Base-by-base conservation (phyloP, 53 echinoderm and acorn worm species). In the Paelopatides confundens region DNA sequence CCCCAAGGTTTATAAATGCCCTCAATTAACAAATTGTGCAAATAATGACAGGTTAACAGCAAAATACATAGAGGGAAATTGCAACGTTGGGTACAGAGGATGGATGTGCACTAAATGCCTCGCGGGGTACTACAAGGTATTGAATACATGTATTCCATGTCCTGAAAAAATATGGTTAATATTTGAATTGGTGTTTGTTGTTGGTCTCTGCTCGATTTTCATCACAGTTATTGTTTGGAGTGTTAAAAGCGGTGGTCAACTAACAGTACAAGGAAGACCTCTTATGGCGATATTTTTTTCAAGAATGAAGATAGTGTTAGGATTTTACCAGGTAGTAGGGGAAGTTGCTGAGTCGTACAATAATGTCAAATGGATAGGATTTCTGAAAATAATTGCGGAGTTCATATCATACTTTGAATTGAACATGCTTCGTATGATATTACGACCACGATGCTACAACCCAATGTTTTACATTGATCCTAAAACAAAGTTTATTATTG, bases 251-350 rank as follows among this genome's bases (percentile, higher is more conserved):
- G n/a, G n/a, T n/a, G n/a, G 34, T 79, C 4, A 32, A 51, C 13
- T 51, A 43, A 43, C 79, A 54, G 40, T 3, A 3, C 30, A 71
- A 14, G 40, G n/a, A 74, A 15, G 69, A 36, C 12, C 69, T 6
- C 8, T 68, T 68, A 12, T 68, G 2, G 69, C 27, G 14, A 36
- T 30, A 17, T 15, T 68, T 17, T 29, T 68, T 30, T 68, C 69
- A 15, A 33, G 69, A 29, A 18, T 29, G 7, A 68, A 68, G 36
- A 68, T 68, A 8, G 14, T 68, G 2, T 30, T 68, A 36, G 69
- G 34, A 68, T 68, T 68, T 68, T 78, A 78, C 31, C 78, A 78
- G 31, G 52, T 78, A 6, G 24, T 78, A 2, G 78, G 78, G 24
- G 78, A 78, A 51, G 26, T 78, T 31, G 48, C 26, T 27, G 78